Conservation (phyloP, 1,140 invertebrate species). For the Ridgeia piscesae region DNA sequence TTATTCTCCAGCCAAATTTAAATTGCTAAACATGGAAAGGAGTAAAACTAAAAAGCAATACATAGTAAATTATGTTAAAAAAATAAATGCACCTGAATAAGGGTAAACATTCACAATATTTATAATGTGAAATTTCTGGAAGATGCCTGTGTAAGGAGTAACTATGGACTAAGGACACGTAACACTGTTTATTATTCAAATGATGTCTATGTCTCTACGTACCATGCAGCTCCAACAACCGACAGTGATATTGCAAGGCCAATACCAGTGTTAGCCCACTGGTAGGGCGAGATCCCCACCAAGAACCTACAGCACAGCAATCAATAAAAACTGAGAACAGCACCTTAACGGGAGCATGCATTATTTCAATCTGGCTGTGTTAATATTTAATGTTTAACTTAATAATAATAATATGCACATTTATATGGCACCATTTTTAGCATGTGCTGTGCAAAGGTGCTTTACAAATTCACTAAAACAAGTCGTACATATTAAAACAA, state of each 20-base stretch:
- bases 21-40: not conserved
- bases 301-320: slow-evolving; percentile 65
- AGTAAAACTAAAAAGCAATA: not conserved
- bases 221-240: slow-evolving; percentile 95
- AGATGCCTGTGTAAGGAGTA: no score
- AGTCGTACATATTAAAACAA: no score
- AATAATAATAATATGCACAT: no score
- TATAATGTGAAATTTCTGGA: not conserved
- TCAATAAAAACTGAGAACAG: not conserved
- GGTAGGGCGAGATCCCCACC: slow-evolving; percentile 80
- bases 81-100: not conserved
- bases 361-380: slow-evolving; percentile 24
- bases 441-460: no score
- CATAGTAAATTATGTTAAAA: not conserved
- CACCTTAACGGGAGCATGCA: slow-evolving; percentile 26
- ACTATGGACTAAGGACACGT: no score
- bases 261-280: slow-evolving; percentile 92
- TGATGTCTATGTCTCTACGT: slow-evolving; percentile 46
- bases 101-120: not conserved
- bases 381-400: not conserved
- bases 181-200: not conserved
- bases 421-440: no score
- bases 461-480: no score
- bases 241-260: slow-evolving; percentile 90
- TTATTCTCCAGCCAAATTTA: not conserved